Percentiles rank a stretch among this genome's conserved stretches.
Conservation (phyloP, 2,888 invertebrate species). For the Cinara cedri region DNA sequence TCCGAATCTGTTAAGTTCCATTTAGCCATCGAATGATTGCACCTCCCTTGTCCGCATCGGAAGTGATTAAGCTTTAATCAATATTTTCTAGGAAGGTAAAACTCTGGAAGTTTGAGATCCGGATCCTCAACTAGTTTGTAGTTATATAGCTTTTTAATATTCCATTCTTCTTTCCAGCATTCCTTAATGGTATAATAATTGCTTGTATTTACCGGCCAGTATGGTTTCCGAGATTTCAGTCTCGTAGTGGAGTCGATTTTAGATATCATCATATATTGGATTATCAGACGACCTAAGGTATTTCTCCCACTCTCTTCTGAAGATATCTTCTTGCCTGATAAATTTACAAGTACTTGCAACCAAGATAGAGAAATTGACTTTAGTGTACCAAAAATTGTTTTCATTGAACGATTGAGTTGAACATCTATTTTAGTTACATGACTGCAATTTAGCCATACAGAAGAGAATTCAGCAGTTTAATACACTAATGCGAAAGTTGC, state of each 20-base stretch:
- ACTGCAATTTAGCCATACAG: constrained; percentile 7
- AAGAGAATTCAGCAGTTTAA: constrained; percentile 55
- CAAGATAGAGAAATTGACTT: neutral
- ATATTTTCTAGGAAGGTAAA: too few relatives aligned
- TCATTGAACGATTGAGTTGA: constrained; percentile 1
- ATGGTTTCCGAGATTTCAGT: constrained; percentile 18
- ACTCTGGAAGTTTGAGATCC: too few relatives aligned
- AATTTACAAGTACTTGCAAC: neutral
- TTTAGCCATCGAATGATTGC: too few relatives aligned
- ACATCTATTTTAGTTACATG: constrained; percentile 22
- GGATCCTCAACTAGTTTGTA: too few relatives aligned
- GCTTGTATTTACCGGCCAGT: neutral
- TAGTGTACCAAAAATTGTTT: constrained; percentile 4
- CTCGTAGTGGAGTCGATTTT: too few relatives aligned
- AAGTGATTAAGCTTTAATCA: too few relatives aligned
- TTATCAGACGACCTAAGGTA: neutral
- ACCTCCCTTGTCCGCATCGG: too few relatives aligned
- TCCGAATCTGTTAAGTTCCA: too few relatives aligned
- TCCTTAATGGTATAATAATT: constrained; percentile 10
- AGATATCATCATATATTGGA: too few relatives aligned
- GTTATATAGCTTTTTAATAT: constrained; percentile 2
- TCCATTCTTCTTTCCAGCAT: constrained; percentile 22
- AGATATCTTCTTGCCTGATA: neutral
- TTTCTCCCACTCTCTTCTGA: neutral
- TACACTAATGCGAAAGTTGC: constrained; percentile 53